Evolutionary conservation across 1,140 invertebrate species (phyloP).

Genomic region (Pectinophora gossypiella): DNA sequence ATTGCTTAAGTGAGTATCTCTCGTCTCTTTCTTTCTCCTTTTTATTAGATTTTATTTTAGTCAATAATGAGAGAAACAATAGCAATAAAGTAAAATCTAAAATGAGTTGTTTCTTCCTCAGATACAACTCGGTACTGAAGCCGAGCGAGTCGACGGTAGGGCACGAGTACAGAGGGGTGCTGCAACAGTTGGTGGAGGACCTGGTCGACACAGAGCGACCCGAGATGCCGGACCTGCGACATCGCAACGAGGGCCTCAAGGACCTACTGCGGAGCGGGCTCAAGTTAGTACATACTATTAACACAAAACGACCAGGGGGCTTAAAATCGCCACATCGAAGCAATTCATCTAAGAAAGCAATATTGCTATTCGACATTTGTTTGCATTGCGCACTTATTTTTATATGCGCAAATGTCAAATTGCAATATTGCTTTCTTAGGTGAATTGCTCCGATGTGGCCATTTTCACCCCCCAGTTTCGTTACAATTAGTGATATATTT

Average conservation of each 20-base stretch:
- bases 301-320: too few species aligned
- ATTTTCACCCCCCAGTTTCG: too few species aligned
- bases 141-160: conserved; percentile 50
- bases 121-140: conserved; percentile 64
- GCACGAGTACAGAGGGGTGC: conserved; percentile 66
- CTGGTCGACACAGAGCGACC: conserved; percentile 68
- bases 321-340: too few species aligned
- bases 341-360: too few species aligned
- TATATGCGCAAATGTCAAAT: too few species aligned
- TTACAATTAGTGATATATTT: too few species aligned
- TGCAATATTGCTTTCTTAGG: too few species aligned
- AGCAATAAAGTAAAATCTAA: conserved; percentile 1
- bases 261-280: conserved; percentile 58
- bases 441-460: too few species aligned
- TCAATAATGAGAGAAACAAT: too few species aligned
- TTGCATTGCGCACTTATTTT: too few species aligned
- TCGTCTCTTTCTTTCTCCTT: neutral
- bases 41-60: too few species aligned
- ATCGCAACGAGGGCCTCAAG: conserved; percentile 70
- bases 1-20: conserved; percentile 48
- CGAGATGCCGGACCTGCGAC: conserved; percentile 72
- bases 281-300: conserved; percentile 56
- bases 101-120: conserved; percentile 22
- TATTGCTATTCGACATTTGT: too few species aligned
- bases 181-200: conserved; percentile 75